Percentiles rank a stretch among this genome's conserved stretches.
Conservation (phyloP, 2,888 invertebrate genomes). For the Pterobdella sp. region DNA sequence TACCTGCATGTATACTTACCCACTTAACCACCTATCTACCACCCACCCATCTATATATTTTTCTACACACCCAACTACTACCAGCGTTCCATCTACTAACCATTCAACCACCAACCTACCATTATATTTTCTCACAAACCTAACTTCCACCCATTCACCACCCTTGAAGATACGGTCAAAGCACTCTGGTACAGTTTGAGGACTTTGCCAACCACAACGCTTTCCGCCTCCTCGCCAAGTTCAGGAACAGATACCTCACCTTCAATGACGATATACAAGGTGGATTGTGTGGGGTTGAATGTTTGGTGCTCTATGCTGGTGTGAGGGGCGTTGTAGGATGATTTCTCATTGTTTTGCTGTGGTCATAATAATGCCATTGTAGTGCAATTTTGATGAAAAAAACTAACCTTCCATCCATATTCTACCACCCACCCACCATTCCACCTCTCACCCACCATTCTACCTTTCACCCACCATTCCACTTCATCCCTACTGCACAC, state of each 20-base stretch:
- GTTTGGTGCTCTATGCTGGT: not conserved
- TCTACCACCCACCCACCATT: too few species aligned
- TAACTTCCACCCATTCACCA: too few species aligned
- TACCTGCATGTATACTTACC: too few species aligned
- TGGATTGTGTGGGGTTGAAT: constrained; percentile 23
- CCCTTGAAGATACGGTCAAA: constrained; percentile 53
- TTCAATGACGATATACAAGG: constrained; percentile 99
- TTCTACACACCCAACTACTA: too few species aligned
- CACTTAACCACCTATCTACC: too few species aligned
- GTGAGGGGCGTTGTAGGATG: not conserved
- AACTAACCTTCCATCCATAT: not conserved
- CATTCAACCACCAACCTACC: too few species aligned
- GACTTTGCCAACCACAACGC: constrained; percentile 95
- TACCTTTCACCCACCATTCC: not conserved
- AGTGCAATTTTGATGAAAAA: too few species aligned
- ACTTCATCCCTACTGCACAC: not conserved
- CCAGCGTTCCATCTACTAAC: too few species aligned
- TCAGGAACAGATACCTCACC: constrained; percentile 76
- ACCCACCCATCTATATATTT: too few species aligned
- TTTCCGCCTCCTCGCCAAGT: constrained; percentile 79
- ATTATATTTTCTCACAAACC: too few species aligned
- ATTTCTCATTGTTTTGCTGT: not conserved
- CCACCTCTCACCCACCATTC: too few species aligned
- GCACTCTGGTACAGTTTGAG: constrained; percentile 69
- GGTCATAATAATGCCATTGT: too few species aligned